Base-by-base conservation (phyloP, 2,113 vertebrate species). In the Bombycilla garrulus region DNA sequence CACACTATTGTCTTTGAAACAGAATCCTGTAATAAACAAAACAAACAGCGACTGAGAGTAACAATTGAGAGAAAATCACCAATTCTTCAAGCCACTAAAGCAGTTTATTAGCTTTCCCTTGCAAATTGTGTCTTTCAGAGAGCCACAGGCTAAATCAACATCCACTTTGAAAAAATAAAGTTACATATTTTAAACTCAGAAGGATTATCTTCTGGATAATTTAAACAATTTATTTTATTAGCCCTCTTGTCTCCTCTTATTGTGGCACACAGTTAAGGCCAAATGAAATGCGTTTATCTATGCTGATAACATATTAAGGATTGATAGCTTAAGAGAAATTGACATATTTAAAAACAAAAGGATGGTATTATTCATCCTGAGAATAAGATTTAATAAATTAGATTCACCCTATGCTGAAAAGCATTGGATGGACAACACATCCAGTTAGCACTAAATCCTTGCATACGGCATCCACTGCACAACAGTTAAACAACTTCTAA, bases 201-300 rank as follows among this genome's bases (percentile, higher is more conserved):
- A 81, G 53, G 45, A 40, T 71, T 84, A 40, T 79, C 84, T 91
- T 81, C 64, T 60, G 77, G 33, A 90, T 78, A 82, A 92, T 45
- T 48, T 86, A 22, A 88, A 78, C 20, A 58, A 83, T 80, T 89
- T 62, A 89, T 88, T 96, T 94, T 67, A 93, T 94, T 95, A 90
- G 71, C 47, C 93, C 92, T 88, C 40, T 69, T 94, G 35, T 69
- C 58, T 97, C 60, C 58, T 83, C 51, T 90, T 92, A 74, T 66
- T 92, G 85, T 86, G 78, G 84, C 62, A 97, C 88, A 79, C 14
- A 80, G 47, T 93, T 95, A 89, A 96, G 62, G 78, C 71, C 71
- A 97, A 97, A 97, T 90, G 33, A 97, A 97, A 96, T 96, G 71
- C 12, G 29, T 96, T 95, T 96, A 88, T 93, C 87, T 95, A 28